phyloP scores from a whole-genome alignment of 2,113 vertebrate genomes.

The Craseonycteris thonglongyai region DNA sequence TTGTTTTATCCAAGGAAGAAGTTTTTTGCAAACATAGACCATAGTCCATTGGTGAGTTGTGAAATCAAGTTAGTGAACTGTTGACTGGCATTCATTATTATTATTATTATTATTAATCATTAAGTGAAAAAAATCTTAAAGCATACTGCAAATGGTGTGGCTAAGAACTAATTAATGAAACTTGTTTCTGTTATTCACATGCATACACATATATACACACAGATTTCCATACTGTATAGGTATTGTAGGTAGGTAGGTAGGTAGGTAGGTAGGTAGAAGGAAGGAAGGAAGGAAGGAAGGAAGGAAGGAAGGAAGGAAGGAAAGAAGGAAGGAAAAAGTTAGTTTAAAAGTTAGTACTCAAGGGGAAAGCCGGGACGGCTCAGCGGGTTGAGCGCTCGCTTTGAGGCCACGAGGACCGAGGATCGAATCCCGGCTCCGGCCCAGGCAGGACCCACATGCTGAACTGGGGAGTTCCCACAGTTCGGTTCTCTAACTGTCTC shows the following conservation, averaged over 20 bases:
- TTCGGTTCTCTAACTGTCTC: no score
- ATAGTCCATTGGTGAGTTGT: background rate
- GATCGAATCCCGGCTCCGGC: no score
- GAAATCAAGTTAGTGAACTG: background rate
- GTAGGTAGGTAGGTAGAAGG: no score
- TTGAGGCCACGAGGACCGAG: no score
- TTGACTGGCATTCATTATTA: background rate
- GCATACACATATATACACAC: background rate
- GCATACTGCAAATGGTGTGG: background rate
- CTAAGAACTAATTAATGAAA: background rate
- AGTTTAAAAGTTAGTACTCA: background rate
- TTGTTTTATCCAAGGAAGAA: background rate
- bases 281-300: no score
- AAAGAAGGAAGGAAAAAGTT: background rate
- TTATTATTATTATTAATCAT: background rate
- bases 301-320: no score
- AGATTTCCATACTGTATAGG: background rate
- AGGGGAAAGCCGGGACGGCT: no score
- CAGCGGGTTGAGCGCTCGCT: no score
- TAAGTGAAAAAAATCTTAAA: background rate
- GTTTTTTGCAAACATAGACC: background rate
- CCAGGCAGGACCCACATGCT: no score
- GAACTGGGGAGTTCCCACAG: no score
- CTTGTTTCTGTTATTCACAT: background rate
- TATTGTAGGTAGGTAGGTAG: no score